A percentile compares a stretch with the other conserved stretches of the same genome.
These are phyloP conservation scores for Aethes cnicana DNA, from an alignment of 2,888 invertebrate species.

Conservation along the genomic window DNA sequence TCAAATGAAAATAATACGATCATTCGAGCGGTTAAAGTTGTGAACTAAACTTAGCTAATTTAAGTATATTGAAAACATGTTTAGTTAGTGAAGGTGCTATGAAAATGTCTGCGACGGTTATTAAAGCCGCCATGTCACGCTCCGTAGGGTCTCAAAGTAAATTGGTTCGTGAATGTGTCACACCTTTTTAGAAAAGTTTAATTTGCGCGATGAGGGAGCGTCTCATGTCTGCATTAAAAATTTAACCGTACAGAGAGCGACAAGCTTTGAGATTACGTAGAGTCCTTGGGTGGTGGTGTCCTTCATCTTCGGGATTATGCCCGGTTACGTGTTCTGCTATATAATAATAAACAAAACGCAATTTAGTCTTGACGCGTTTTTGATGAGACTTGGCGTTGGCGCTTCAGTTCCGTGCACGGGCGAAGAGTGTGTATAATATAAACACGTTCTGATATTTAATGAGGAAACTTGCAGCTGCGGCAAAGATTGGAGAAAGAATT, in stretches of 20 bases:
- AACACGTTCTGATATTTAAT: not conserved
- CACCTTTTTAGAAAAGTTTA: slow-evolving; percentile 49
- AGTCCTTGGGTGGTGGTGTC: slow-evolving; percentile 27
- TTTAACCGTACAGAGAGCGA: slow-evolving; percentile 46
- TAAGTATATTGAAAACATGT: not conserved
- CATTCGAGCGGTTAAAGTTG: too few relatives aligned
- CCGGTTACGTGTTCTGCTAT: slow-evolving; percentile 1
- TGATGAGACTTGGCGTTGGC: not conserved
- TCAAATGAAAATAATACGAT: slow-evolving; percentile 17
- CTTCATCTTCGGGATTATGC: slow-evolving; percentile 19
- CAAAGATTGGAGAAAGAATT: too few relatives aligned
- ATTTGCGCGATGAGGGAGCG: slow-evolving; percentile 39
- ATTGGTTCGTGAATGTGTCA: slow-evolving; percentile 37
- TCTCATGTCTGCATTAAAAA: slow-evolving; percentile 52
- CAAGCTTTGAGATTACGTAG: slow-evolving; percentile 47
- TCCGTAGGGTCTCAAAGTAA: slow-evolving; percentile 37
- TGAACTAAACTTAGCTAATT: too few relatives aligned
- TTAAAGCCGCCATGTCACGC: slow-evolving; percentile 9
- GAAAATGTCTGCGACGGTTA: not conserved
- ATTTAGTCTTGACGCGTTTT: slow-evolving; percentile 2
- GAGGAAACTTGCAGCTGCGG: not conserved
- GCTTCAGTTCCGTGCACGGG: not conserved
- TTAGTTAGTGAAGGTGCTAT: not conserved
- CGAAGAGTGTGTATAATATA: not conserved
- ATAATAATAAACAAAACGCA: too few relatives aligned